Conservation (phyloP, 2,113 vertebrate genomes). For the Rhipidura dahli region DNA sequence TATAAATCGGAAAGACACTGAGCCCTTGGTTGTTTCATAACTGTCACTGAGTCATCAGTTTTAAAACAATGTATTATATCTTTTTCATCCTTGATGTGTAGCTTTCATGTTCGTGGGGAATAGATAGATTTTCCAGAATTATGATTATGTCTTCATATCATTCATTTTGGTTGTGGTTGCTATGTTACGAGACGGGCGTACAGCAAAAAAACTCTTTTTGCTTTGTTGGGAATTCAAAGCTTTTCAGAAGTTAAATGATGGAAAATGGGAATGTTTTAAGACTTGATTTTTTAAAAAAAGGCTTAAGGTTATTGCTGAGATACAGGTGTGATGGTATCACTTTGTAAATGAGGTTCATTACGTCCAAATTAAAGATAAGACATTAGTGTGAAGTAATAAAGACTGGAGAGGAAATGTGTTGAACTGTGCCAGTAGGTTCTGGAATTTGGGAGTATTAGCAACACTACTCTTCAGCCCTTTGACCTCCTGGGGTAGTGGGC, state of each 20-base stretch:
- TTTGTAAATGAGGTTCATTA: not conserved
- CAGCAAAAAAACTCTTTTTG: not conserved
- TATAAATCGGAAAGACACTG: not conserved
- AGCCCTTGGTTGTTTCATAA: constrained; percentile 50
- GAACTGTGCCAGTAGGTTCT: not conserved
- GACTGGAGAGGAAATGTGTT: not conserved
- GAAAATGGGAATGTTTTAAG: constrained; percentile 14
- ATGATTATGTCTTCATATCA: constrained; percentile 63
- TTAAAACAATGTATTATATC: constrained; percentile 47
- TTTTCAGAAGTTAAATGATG: constrained; percentile 30
- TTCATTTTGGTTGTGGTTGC: constrained; percentile 52
- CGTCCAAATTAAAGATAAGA: not conserved
- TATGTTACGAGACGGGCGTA: constrained; percentile 37
- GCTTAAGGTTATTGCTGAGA: not conserved
- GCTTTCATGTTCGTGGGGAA: constrained; percentile 61
- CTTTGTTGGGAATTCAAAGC: constrained; percentile 23
- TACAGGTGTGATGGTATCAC: not conserved
- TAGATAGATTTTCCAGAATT: constrained; percentile 62
- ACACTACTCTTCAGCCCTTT: not conserved
- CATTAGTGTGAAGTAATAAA: not conserved
- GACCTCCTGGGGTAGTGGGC: not conserved
- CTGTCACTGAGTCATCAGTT: constrained; percentile 19
- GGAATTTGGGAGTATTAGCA: not conserved
- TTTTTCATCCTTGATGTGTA: constrained; percentile 34
- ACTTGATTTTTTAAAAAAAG: not conserved